Evolutionary conservation across 1,140 invertebrate species (phyloP), one percentile per base, ranked within the genome.

Genomic region (Temnothorax curvispinosus): DNA sequence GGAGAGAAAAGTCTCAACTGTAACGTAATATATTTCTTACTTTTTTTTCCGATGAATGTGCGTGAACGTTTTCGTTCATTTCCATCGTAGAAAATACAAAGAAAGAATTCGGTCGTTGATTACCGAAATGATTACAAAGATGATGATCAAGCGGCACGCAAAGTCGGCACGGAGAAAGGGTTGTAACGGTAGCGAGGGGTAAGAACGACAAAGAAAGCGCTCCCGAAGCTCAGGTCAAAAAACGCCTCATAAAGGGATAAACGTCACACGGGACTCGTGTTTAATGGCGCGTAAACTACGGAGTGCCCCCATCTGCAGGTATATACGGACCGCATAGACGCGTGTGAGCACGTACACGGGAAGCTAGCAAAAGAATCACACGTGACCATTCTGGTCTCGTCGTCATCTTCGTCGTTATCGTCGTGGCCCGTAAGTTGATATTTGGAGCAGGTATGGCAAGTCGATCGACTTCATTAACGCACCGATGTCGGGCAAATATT

Each of bases 281-380:
- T 95, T 94, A 95, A 95, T 95, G 94, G 94, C 91, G 94, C 94
- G 93, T 95, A 93, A 95, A 95, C 92, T 93, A 69, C 84, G 71
- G 74, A 54, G 72, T 87, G 86, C 88, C 88, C 78, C 74, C 74
- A 75, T 85, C 52, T 35, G 74, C 60, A 72, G 50, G 78, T 62
- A 72, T 62, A 72, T 60, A 71, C 56, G 35, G 78, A 13, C 21
- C 44, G 85, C 62, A 8, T 62, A 64, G 58, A 62, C 52, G 86
- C 62, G 75, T 64, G 44, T 50, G 69, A 38, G 54, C 38, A n/a
- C 38, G 27, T 27, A 85, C 27, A 62, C 62, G 21, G 9, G 6
- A 13, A 27, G 9, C 21, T 5, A 74, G 58, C 56, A 27, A 58
- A 72, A n/a, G 75, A 11, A n/a, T 56, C 2, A 15, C 54, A 21